Conservation (phyloP, 2,113 vertebrate genomes). For the Notechis scutatus region DNA sequence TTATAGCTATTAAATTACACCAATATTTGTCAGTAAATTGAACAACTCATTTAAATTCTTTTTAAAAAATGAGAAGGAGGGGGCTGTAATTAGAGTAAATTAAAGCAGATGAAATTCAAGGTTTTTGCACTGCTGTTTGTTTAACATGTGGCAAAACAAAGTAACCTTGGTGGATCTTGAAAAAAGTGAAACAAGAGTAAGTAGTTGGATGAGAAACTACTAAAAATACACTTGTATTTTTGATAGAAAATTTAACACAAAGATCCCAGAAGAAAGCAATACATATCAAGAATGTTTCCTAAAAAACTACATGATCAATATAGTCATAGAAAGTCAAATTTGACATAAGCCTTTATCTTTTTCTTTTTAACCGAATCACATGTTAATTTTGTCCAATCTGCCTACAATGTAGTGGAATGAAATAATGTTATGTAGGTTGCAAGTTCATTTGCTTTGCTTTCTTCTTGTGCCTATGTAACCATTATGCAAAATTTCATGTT, state of each 20-base stretch:
- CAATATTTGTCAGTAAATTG: too few relatives aligned
- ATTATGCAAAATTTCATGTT: constrained; percentile 14
- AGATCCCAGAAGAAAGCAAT: not conserved
- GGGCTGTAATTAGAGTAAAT: too few relatives aligned
- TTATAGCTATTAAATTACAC: too few relatives aligned
- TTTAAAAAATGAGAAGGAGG: too few relatives aligned
- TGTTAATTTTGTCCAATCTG: not conserved
- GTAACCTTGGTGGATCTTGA: not conserved
- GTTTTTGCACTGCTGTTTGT: not conserved
- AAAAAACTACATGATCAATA: not conserved
- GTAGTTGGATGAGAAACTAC: not conserved
- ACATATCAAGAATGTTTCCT: not conserved
- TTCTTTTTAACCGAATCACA: not conserved
- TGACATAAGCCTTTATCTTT: not conserved
- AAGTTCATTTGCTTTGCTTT: constrained; percentile 23
- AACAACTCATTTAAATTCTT: too few relatives aligned
- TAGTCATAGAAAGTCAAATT: not conserved
- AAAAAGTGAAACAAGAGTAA: not conserved
- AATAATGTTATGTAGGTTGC: not conserved
- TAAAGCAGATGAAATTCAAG: not conserved
- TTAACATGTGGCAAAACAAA: not conserved
- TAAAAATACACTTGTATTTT: not conserved
- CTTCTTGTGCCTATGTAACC: constrained; percentile 26
- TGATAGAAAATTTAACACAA: too few relatives aligned
- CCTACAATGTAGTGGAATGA: not conserved